A percentile compares a stretch with the other conserved stretches of the same genome.
These are phyloP conservation scores for Peromyscus nudipes DNA, from an alignment of 2,797 vertebrate species.

Conservation along the genomic window DNA sequence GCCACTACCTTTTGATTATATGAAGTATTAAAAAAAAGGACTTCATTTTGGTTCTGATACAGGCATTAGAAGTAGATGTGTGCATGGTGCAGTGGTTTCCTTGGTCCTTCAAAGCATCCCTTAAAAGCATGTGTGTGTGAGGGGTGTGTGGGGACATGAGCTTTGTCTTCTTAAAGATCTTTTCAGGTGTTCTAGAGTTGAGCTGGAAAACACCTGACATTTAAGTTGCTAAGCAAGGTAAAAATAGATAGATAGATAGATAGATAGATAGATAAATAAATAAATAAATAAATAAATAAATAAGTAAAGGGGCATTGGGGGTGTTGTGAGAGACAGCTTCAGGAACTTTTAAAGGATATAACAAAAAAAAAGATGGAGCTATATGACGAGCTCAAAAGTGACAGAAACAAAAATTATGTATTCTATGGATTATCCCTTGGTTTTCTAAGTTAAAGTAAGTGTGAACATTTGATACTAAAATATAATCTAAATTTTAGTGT, in stretches of 20 bases:
- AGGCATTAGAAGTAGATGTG: neutral
- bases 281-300: neutral
- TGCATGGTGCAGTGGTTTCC: fast-evolving
- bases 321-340: neutral
- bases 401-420: constrained; percentile 18
- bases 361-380: neutral
- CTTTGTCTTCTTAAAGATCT: neutral
- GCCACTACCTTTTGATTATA: constrained; percentile 9
- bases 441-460: constrained; percentile 50
- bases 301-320: neutral
- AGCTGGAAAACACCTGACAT: neutral
- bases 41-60: neutral
- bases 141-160: neutral
- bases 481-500: constrained; percentile 1
- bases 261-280: neutral
- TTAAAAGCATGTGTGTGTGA: neutral
- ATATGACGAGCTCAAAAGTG: neutral
- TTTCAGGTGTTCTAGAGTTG: constrained; percentile 1
- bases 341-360: constrained; percentile 17
- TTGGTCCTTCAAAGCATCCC: neutral
- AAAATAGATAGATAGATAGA: neutral
- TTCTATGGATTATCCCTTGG: neutral
- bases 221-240: neutral
- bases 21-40: neutral
- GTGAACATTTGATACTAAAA: neutral